These are phyloP conservation scores for Halesus radiatus DNA, from an alignment of 1,140 invertebrate genomes.

Conservation along the genomic window DNA sequence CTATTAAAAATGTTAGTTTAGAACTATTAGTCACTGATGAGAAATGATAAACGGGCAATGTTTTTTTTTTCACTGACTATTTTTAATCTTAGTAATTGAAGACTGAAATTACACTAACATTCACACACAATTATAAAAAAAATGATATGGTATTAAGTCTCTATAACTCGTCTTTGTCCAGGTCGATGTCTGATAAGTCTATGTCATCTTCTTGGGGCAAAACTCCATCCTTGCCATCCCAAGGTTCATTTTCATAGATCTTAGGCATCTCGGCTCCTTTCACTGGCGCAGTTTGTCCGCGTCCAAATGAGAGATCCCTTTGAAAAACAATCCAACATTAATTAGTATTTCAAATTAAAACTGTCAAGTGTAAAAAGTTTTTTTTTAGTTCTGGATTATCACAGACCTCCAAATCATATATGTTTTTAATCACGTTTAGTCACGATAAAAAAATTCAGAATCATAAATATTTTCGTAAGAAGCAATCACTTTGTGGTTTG, in stretches of 20 bases:
- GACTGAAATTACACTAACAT: slow-evolving; percentile 20
- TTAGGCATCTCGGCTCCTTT: slow-evolving; percentile 88
- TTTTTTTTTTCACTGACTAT: slow-evolving; percentile 2
- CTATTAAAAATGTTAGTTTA: background rate
- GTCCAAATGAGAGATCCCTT: slow-evolving; percentile 94
- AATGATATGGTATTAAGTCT: slow-evolving; percentile 38
- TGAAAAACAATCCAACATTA: slow-evolving; percentile 46
- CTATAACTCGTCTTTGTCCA: slow-evolving; percentile 92
- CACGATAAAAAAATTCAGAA: too few species aligned
- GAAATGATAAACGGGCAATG: background rate
- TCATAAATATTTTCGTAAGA: too few species aligned
- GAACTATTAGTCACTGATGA: background rate
- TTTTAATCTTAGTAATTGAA: background rate
- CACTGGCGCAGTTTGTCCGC: slow-evolving; percentile 92
- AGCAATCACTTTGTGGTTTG: too few species aligned
- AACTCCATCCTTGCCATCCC: slow-evolving; percentile 98
- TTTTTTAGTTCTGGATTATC: too few species aligned
- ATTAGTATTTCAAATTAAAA: too few species aligned
- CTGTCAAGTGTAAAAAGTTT: too few species aligned
- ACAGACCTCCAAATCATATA: too few species aligned
- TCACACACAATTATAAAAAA: slow-evolving; percentile 27
- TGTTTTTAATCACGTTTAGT: too few species aligned
- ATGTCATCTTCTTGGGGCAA: slow-evolving; percentile 92
- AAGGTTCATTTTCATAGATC: slow-evolving; percentile 81
- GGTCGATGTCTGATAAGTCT: slow-evolving; percentile 90